Conservation (phyloP, 2,888 invertebrate genomes). For the Tineola bisselliella region DNA sequence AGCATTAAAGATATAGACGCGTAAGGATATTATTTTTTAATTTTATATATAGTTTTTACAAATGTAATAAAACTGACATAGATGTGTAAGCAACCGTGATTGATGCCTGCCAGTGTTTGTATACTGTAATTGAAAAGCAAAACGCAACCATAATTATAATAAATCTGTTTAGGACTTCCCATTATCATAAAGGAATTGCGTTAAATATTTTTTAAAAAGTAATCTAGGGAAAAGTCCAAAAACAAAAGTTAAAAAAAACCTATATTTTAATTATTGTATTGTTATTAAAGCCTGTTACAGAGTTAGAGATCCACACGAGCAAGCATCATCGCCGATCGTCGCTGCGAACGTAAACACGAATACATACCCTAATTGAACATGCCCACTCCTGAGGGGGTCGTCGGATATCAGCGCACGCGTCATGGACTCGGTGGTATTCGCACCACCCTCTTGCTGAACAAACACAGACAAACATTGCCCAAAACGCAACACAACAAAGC, state of each 20-base stretch:
- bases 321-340: neutral
- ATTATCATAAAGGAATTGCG: neutral
- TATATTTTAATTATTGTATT: too few relatives aligned
- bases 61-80: neutral
- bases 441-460: slow-evolving; percentile 90
- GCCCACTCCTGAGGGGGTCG: slow-evolving; percentile 90
- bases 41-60: neutral
- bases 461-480: slow-evolving; percentile 64
- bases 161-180: neutral
- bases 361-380: slow-evolving; percentile 96
- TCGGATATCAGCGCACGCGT: slow-evolving; percentile 94
- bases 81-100: slow-evolving; percentile 5
- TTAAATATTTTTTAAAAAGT: neutral
- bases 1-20: neutral
- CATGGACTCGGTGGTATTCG: slow-evolving; percentile 94
- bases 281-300: neutral
- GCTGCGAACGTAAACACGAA: slow-evolving; percentile 22
- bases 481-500: slow-evolving; percentile 34
- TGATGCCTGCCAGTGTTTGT: neutral
- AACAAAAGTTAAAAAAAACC: too few relatives aligned
- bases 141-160: neutral
- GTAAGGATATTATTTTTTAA: neutral
- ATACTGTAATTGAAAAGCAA: neutral
- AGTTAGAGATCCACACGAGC: neutral
- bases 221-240: neutral